Evolutionary conservation across 2,888 invertebrate species (phyloP), one percentile per base, ranked within the genome.

Genomic region (Ctena decussata): DNA sequence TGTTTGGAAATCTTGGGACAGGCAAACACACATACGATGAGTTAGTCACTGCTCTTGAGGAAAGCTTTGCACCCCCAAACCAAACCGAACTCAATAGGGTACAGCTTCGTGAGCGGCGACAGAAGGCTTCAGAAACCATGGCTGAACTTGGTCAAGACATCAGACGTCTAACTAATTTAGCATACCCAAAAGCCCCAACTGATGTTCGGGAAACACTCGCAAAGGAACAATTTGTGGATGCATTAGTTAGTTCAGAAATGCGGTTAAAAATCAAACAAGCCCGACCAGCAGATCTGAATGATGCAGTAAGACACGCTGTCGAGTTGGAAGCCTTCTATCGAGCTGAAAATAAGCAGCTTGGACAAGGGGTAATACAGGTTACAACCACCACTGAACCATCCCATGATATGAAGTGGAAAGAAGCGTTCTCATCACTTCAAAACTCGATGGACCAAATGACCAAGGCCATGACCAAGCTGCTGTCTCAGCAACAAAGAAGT

Each of bases 171-270:
- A 77, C 78, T n/a, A 69, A 74, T 39, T 49, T 74, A 1, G 82
- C 78, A 18, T 82, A 82, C 39, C 71, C 77, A 3, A 75, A 35
- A 5, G 74, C 73, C n/a, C 77, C 82, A 57, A 18, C 46, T 35
- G 78, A 82, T 69, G 57, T 78, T 0, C 39, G 46, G 39, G 77
- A 77, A 35, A 72, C 74, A 12, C 65, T 82, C n/a, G 74, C 32
- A 18, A 81, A 81, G 44, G 77, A 76, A n/a, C 57, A 70, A 24
- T 81, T 85, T 39, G 35, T 85, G 0, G 78, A 85, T n/a, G 74
- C 84, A 5, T 21, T 78, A 0, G 24, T 76, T 0, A 74, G 49
- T 32, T 75, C 71, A 21, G 81, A 83, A 3, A 72, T 83, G 76
- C 27, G 79, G 8, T 41, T 76, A 1, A 76, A 79, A 69, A 41